Conservation (phyloP, 2,888 invertebrate genomes). For the Hemithea aestivaria region DNA sequence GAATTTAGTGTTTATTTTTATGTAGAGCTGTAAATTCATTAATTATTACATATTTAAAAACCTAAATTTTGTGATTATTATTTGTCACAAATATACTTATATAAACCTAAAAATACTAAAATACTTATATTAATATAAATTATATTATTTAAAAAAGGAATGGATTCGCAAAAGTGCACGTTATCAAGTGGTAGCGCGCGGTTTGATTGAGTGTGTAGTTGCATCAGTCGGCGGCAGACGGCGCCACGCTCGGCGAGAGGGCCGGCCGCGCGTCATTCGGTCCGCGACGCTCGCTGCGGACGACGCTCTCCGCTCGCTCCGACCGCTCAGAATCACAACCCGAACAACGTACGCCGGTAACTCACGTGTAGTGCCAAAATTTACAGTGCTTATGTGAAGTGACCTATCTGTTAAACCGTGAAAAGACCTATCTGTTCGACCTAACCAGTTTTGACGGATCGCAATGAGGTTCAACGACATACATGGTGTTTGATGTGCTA, state of each 20-base stretch:
- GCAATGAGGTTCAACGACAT: constrained; percentile 60
- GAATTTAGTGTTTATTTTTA: too few species aligned
- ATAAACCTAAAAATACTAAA: too few species aligned
- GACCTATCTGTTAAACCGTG: constrained; percentile 37
- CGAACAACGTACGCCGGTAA: constrained; percentile 39
- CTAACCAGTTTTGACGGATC: constrained; percentile 70
- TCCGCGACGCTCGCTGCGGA: constrained; percentile 71
- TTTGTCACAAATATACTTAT: too few species aligned
- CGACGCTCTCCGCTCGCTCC: constrained; percentile 36
- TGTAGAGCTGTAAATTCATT: too few species aligned
- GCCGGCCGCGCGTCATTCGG: constrained; percentile 65
- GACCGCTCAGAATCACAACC: constrained; percentile 37
- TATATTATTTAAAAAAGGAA: constrained; percentile 22
- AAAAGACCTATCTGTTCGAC: constrained; percentile 58
- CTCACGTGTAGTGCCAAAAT: constrained; percentile 57
- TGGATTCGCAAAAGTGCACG: constrained; percentile 47
- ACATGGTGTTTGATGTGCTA: constrained; percentile 60
- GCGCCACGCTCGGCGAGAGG: constrained; percentile 51
- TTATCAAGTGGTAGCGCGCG: constrained; percentile 39
- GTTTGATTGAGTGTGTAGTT: constrained; percentile 63
- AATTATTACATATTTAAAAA: too few species aligned
- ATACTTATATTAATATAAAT: too few species aligned
- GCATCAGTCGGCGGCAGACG: constrained; percentile 42
- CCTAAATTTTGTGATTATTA: too few species aligned
- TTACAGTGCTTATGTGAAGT: constrained; percentile 55